Conservation (phyloP, 2,797 vertebrate species). For the Falco rusticolus region DNA sequence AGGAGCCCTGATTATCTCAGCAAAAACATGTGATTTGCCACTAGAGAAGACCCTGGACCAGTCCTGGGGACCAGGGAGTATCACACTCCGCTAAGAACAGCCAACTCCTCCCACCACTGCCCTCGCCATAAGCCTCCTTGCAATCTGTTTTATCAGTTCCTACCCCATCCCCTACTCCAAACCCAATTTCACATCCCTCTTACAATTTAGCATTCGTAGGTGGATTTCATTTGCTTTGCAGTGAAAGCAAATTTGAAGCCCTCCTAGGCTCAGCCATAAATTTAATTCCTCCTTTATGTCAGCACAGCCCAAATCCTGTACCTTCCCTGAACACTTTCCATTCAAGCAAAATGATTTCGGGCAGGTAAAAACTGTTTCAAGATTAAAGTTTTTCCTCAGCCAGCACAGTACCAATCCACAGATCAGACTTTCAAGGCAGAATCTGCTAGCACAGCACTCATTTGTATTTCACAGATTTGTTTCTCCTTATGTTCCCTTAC, state of each 20-base stretch:
- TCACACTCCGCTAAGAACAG: background rate
- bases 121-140: background rate
- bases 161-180: background rate
- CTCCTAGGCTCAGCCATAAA: background rate
- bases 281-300: background rate
- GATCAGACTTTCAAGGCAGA: background rate
- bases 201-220: background rate
- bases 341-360: background rate
- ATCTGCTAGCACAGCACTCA: background rate
- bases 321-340: background rate
- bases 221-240: conserved; percentile 21
- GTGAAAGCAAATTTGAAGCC: background rate
- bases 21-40: background rate
- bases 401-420: conserved; percentile 6
- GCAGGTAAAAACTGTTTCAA: conserved; percentile 1
- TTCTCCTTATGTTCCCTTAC: background rate
- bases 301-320: background rate
- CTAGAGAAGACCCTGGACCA: background rate
- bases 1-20: background rate
- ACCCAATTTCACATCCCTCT: background rate
- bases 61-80: background rate
- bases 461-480: conserved; percentile 30
- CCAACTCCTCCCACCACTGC: background rate
- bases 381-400: background rate
- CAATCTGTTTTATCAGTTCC: background rate